Base-by-base conservation (phyloP, 2,113 vertebrate species). In the Mirounga angustirostris region DNA sequence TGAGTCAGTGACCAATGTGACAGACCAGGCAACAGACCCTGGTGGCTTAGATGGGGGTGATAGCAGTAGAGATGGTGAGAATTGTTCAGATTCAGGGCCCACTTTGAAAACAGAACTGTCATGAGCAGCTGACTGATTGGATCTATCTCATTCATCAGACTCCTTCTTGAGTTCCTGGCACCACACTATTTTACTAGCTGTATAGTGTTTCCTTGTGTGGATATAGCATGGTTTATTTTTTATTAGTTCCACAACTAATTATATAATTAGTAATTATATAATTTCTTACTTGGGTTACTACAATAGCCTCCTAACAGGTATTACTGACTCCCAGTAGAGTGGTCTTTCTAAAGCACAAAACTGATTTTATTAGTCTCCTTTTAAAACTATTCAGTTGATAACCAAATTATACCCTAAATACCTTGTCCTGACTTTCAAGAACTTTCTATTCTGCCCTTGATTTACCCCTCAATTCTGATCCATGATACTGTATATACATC, bases 41-140 rank as follows among this genome's bases (percentile, higher is more conserved):
- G 18, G n/a, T 86, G 36, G 54, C 36, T 54, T 85, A 86, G 18
- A 21, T n/a, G 24, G 26, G 30, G 24, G 21, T 30, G 30, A 69
- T 0, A 11, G 54, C 0, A 4, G 1, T n/a, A 61, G 22, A 69
- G 50, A 73, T 46, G 7, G 12, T 14, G 14, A 61, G 12, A 40
- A 22, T 2, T 43, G 6, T 69, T 91, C 76, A 52, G 28, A 91
- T n/a, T 85, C n/a, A 63, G 16, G 11, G 63, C 21, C 33, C 4
- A 21, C 43, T 88, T 89, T n/a, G 54, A 89, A 89, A 94, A 30
- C 5, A 63, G n/a, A 58, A 73, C 81, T 67, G 52, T n/a, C 8
- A 22, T 59, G 80, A 26, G 12, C 61, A 56, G 61, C 22, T 40
- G 59, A 63, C 28, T 71, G 43, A 59, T 1, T 93, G 18, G 16